phyloP scores from a whole-genome alignment of 2,113 vertebrate genomes.

The Panthera uncia region DNA sequence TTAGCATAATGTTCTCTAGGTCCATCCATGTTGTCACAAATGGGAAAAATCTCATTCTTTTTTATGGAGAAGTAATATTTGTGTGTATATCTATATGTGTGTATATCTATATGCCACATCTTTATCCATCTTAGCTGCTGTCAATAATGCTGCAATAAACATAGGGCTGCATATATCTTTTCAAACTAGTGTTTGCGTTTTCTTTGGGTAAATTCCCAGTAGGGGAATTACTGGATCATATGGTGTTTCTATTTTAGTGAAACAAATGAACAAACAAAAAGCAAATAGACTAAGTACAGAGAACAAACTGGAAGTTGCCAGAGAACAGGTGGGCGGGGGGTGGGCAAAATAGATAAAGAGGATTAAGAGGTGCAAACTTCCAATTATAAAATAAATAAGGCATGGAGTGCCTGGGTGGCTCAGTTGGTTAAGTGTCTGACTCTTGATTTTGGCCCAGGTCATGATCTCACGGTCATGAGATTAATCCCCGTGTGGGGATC shows the following conservation, averaged over 20 bases:
- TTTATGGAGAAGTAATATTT: not conserved
- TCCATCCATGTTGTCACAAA: not conserved
- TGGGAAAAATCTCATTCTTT: not conserved
- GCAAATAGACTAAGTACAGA: not conserved
- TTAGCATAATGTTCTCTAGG: not conserved
- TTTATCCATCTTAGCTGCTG: no score
- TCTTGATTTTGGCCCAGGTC: no score
- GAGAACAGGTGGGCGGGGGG: not conserved
- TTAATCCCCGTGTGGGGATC: no score
- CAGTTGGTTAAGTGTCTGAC: no score
- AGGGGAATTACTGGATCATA: not conserved
- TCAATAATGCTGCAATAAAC: not conserved
- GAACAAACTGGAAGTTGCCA: not conserved
- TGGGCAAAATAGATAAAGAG: not conserved
- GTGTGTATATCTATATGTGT: no score
- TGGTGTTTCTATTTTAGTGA: not conserved
- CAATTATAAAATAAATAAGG: not conserved
- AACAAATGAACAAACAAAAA: not conserved
- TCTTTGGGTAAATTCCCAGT: not conserved
- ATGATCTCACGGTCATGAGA: no score
- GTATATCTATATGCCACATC: no score
- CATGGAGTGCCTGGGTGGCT: no score
- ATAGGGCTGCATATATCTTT: not conserved
- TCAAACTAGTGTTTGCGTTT: not conserved
- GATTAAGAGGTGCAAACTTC: not conserved